Evolutionary conservation across 2,797 vertebrate genomes (phyloP).

Genomic region (Allobates femoralis): DNA sequence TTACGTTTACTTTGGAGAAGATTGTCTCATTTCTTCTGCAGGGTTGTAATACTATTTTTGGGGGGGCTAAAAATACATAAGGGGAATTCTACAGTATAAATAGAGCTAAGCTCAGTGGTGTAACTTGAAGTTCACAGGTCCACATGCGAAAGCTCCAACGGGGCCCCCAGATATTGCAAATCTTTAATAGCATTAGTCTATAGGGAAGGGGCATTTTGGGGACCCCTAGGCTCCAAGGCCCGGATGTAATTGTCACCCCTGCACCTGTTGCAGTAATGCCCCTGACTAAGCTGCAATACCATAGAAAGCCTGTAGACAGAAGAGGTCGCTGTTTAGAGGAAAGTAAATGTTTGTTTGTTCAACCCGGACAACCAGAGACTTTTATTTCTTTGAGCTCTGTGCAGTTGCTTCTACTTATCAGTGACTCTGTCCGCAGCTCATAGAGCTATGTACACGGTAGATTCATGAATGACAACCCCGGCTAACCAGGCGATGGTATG

Average conservation of each 20-base stretch:
- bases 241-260: too few relatives aligned
- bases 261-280: too few relatives aligned
- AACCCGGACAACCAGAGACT: not conserved
- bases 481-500: not conserved
- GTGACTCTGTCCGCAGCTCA: not conserved
- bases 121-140: too few relatives aligned
- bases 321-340: not conserved
- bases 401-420: not conserved
- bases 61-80: not conserved
- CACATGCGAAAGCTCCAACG: too few relatives aligned
- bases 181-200: too few relatives aligned
- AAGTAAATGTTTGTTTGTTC: not conserved
- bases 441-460: not conserved
- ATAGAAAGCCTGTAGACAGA: not conserved
- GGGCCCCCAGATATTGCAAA: too few relatives aligned
- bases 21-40: not conserved
- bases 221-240: too few relatives aligned
- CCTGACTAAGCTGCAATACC: too few relatives aligned
- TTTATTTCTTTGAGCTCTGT: not conserved
- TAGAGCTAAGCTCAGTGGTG: too few relatives aligned
- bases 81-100: not conserved
- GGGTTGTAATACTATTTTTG: not conserved
- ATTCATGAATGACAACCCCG: not conserved
- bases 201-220: too few relatives aligned
- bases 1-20: conserved; percentile 10